Evolutionary conservation across 2,888 invertebrate species (phyloP).

Genomic region (Himalopsyche japonica): DNA sequence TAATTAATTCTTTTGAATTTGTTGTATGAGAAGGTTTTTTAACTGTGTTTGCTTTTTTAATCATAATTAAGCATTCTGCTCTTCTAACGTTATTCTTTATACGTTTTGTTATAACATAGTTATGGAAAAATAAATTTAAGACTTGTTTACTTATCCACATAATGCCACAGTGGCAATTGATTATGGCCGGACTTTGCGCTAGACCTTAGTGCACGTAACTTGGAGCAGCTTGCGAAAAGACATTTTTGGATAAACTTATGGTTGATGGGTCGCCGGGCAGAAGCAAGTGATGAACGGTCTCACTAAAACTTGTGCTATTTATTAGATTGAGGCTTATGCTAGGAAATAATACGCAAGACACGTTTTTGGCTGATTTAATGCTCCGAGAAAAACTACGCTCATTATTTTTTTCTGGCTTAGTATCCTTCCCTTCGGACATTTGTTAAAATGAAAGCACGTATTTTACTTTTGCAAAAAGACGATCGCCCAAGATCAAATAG

Average conservation of each 20-base stretch:
- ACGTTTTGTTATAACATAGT: too few relatives aligned
- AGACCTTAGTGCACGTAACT: background rate
- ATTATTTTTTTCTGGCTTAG: background rate
- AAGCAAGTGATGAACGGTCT: background rate
- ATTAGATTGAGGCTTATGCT: slow-evolving; percentile 7
- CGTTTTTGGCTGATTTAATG: background rate
- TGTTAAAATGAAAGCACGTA: background rate
- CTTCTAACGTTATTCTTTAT: too few relatives aligned
- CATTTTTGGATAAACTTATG: slow-evolving; percentile 1
- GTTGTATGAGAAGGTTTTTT: too few relatives aligned
- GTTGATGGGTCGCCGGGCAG: background rate
- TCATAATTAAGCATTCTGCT: too few relatives aligned
- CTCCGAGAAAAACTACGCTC: background rate
- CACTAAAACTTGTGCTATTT: slow-evolving; percentile 13
- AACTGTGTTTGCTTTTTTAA: too few relatives aligned
- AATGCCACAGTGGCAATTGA: background rate
- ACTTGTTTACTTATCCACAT: too few relatives aligned
- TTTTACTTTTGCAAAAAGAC: background rate
- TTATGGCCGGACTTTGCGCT: background rate
- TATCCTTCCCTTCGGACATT: background rate
- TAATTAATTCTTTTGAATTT: too few relatives aligned
- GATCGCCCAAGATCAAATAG: too few relatives aligned
- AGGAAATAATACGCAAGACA: background rate
- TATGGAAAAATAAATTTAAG: too few relatives aligned
- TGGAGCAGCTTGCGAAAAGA: background rate